These are phyloP conservation scores for Sericinus montela DNA, from an alignment of 2,888 invertebrate species.

Conservation along the genomic window DNA sequence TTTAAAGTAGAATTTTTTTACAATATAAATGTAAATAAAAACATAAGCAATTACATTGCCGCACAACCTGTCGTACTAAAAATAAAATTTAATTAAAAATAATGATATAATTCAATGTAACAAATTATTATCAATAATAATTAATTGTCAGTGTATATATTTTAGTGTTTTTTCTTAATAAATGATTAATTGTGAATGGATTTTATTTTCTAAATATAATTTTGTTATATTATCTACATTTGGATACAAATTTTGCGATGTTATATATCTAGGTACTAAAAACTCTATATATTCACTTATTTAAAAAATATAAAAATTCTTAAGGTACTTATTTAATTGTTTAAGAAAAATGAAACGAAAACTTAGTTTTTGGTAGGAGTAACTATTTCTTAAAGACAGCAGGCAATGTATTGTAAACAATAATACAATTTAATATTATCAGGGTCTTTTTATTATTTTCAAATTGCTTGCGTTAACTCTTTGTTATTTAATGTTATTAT, in stretches of 20 bases:
- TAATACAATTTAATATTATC: too few species aligned
- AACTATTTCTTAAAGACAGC: not conserved
- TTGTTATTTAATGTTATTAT: too few species aligned
- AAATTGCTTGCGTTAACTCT: too few species aligned
- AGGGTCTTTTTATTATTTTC: too few species aligned
- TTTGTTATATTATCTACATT: constrained; percentile 61
- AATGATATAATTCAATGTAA: constrained; percentile 1
- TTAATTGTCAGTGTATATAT: constrained; percentile 23
- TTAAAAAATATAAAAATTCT: not conserved
- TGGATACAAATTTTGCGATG: constrained; percentile 43
- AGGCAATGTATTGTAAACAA: too few species aligned
- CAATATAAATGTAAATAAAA: constrained; percentile 25
- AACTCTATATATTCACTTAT: not conserved
- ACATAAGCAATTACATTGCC: constrained; percentile 64
- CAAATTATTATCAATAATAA: constrained; percentile 19
- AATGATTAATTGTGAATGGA: constrained; percentile 40
- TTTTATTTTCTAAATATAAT: constrained; percentile 33
- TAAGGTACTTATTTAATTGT: not conserved
- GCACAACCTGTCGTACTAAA: constrained; percentile 59
- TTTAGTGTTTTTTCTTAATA: constrained; percentile 9
- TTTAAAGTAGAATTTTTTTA: constrained; percentile 21
- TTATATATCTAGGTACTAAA: not conserved
- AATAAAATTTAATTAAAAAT: constrained; percentile 26
- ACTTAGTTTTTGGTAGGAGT: constrained; percentile 1
- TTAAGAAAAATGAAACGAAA: not conserved